Evolutionary conservation across 2,888 invertebrate species (phyloP), one percentile per base, ranked within the genome.

Genomic region (Tineola bisselliella): DNA sequence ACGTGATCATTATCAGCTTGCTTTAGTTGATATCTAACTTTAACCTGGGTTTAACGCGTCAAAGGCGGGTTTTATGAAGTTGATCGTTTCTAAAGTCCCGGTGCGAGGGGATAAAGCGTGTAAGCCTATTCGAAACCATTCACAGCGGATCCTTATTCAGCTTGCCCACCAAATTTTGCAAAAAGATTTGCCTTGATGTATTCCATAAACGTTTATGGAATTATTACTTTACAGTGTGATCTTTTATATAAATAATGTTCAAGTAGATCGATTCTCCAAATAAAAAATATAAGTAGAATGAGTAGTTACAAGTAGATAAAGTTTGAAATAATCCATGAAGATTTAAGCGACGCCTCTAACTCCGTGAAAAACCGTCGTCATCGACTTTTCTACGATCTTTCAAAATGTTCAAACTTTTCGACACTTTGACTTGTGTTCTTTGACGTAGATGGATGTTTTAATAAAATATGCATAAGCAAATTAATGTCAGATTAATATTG

Each of bases 371-470:
- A 38, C 38, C 38, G 38, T 38, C 38, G 38, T 38, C 48, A 18
- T 17, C 17, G 48, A 48, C 48, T 48, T 76, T 38, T 77, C 73
- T 66, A 70, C 68, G 70, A 72, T 38, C 10, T 12, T 38, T 38
- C n/a, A 38, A 38, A 38, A 38, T 38, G 6, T 73, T 68, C 65
- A 66, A 70, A 76, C 68, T 76, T 70, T 73, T 38, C 3, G 71
- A 73, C 73, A 69, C 72, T 67, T 70, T 63, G 66, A 67, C 68
- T 72, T 70, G 68, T 74, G 73, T 76, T 72, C 70, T 71, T 66
- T 66, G 75, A 74, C 75, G 67, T 69, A 69, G 73, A 79, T 78
- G 76, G 72, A 77, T 79, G 75, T 72, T 48, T 48, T 48, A 48
- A 48, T 48, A 48, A 48, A 48, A 48, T 48, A 18, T n/a, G 38